Conservation (phyloP, 2,888 invertebrate species). For the Leptogaster cylindrica region DNA sequence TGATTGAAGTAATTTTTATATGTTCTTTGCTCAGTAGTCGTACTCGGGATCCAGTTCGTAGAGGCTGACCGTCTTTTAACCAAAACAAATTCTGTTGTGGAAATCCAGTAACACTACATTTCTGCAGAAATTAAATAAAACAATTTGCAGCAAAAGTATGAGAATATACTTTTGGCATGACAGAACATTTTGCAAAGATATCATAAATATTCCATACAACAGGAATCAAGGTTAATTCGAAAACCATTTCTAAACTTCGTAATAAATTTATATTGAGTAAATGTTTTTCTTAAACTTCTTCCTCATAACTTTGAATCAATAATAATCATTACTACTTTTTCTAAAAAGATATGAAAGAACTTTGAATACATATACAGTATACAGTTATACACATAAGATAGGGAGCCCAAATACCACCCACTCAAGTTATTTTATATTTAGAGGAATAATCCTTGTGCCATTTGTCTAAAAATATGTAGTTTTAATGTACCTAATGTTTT, state of each 20-base stretch:
- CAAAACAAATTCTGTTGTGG: constrained; percentile 77
- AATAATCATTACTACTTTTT: too few relatives aligned
- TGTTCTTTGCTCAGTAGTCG: constrained; percentile 65
- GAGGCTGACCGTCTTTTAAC: constrained; percentile 75
- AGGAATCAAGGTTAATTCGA: background rate
- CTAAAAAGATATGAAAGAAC: too few relatives aligned
- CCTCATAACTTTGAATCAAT: constrained; percentile 43
- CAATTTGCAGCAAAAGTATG: background rate
- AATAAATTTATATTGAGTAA: background rate
- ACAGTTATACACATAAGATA: too few relatives aligned
- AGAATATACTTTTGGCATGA: background rate
- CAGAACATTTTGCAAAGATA: background rate
- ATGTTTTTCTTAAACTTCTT: constrained; percentile 48
- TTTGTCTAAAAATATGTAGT: too few relatives aligned
- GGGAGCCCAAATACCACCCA: too few relatives aligned
- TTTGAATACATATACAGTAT: too few relatives aligned
- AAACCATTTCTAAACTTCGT: background rate
- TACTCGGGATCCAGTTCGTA: constrained; percentile 67
- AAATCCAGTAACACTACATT: constrained; percentile 84
- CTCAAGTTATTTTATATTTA: too few relatives aligned
- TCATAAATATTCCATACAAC: background rate
- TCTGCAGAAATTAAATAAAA: constrained; percentile 52
- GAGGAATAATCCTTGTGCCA: too few relatives aligned
- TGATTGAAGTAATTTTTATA: constrained; percentile 69
- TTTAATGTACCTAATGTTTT: too few relatives aligned